A percentile compares a stretch with the other conserved stretches of the same genome.
These are phyloP conservation scores for Leucoma salicis DNA, from an alignment of 2,888 invertebrate species.

Conservation along the genomic window DNA sequence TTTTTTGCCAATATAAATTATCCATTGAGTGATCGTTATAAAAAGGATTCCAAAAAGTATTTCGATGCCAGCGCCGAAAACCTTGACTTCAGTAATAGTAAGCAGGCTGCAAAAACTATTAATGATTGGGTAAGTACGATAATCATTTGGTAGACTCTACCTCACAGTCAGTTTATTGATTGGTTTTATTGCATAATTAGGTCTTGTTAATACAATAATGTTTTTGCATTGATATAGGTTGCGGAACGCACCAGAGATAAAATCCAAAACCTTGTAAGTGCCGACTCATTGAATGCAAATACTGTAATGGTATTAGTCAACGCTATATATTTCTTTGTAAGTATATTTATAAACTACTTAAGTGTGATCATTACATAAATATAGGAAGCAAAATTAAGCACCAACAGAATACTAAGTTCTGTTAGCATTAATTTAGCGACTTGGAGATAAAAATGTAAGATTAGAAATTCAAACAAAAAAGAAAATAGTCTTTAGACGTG, in stretches of 20 bases:
- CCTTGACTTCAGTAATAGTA: constrained; percentile 33
- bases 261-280: constrained; percentile 41
- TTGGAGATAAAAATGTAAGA: no score
- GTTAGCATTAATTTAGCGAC: no score
- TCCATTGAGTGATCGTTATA: constrained; percentile 25
- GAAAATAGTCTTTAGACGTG: no score
- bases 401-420: no score
- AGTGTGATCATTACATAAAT: no score
- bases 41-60: constrained; percentile 8
- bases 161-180: no score
- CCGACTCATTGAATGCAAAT: constrained; percentile 25
- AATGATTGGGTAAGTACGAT: constrained; percentile 42
- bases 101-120: constrained; percentile 36
- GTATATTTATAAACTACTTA: no score
- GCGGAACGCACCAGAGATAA: constrained; percentile 39
- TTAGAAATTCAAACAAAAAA: no score
- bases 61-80: constrained; percentile 37
- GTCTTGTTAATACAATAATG: no score
- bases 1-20: constrained; percentile 21
- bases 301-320: constrained; percentile 48
- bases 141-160: no score
- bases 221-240: constrained; percentile 36
- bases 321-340: constrained; percentile 51
- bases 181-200: no score
- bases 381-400: no score